Base-by-base conservation (phyloP, 37 sponge, comb jelly and placozoan species). In the Theonella swinhoei region DNA sequence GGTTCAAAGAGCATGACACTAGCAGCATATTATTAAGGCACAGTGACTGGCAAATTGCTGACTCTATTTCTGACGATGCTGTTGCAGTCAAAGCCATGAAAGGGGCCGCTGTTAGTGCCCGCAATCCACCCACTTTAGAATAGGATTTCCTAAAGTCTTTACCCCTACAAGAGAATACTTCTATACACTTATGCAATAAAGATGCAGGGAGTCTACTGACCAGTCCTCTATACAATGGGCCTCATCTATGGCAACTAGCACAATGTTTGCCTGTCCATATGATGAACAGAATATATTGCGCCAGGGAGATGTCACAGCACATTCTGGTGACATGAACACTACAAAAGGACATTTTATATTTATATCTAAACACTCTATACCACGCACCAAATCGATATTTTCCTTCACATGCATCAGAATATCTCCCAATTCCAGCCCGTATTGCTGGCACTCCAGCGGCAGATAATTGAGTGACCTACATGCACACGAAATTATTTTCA, bases 171-270 rank as follows among this genome's bases (percentile, higher is more conserved):
- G 14, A 47, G 54, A 47, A 43, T 74, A 74, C n/a, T n/a, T n/a
- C n/a, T n/a, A n/a, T n/a, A n/a, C n/a, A n/a, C n/a, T n/a, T n/a
- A n/a, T n/a, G n/a, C n/a, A n/a, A n/a, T n/a, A n/a, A n/a, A n/a
- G n/a, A n/a, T n/a, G n/a, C n/a, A n/a, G n/a, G n/a, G n/a, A n/a
- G n/a, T n/a, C n/a, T n/a, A n/a, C 47, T 77, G 34, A 77, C 78
- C 78, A 77, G 20, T 77, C 78, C 20, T 22, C 20, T 19, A 77
- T 77, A 62, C 78, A 77, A 35, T 77, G 78, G 2, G 78, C 78
- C n/a, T 77, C 78, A 31, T 77, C 78, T 62, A 77, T 62, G 38
- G 78, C 78, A 77, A 77, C 64, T 4, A 77, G 4, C 3, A 25
- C 63, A 22, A 33, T 29, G 17, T 77, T 62, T 35, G 8, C 64